These are phyloP conservation scores for Macaca nemestrina DNA, from an alignment of 2,113 vertebrate genomes.

Conservation along the genomic window DNA sequence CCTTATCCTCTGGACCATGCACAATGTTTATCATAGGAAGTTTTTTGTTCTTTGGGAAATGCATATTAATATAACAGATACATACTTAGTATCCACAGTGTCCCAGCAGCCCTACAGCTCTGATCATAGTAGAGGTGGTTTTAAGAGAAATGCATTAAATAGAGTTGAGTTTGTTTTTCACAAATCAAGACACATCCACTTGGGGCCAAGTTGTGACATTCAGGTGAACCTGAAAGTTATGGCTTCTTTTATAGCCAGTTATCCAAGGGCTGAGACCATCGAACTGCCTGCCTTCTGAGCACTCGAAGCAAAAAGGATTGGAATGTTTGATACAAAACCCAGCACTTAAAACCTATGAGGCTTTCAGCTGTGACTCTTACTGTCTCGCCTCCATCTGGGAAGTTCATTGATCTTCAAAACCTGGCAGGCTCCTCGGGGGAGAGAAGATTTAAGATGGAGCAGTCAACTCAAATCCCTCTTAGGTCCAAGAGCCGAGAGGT, in stretches of 20 bases:
- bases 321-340: neutral
- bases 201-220: neutral
- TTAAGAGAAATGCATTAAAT: neutral
- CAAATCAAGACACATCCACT: conserved; percentile 26
- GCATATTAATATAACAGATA: neutral
- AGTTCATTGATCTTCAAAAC: neutral
- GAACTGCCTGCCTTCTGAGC: neutral
- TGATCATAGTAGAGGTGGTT: neutral
- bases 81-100: fast-evolving
- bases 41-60: neutral
- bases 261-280: neutral
- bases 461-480: neutral
- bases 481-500: neutral
- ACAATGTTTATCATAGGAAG: neutral
- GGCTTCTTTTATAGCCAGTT: neutral
- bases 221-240: neutral
- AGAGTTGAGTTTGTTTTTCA: conserved; percentile 28
- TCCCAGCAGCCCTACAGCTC: neutral
- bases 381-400: neutral
- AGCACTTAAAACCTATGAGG: neutral
- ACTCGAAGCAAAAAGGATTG: neutral
- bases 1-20: neutral
- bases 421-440: neutral
- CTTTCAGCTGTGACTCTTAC: neutral
- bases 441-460: neutral